phyloP scores from a whole-genome alignment of 2,797 vertebrate species.

The Podarcis siculus region DNA sequence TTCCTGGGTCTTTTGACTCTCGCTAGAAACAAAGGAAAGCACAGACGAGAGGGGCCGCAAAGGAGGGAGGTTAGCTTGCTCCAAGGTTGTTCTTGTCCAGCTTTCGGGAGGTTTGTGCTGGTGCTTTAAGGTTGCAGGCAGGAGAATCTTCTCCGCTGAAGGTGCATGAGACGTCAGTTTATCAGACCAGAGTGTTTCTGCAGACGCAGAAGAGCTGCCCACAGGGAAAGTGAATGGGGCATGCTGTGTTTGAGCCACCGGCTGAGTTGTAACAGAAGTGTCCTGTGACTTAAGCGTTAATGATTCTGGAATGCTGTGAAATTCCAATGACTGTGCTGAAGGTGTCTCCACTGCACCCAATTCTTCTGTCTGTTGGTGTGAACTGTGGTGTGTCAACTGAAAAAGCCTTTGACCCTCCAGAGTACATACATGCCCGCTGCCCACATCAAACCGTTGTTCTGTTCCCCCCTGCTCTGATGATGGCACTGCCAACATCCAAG shows the following conservation, averaged over 20 bases:
- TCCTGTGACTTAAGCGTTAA: constrained; percentile 13
- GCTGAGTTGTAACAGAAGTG: neutral
- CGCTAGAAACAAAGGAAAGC: constrained; percentile 3
- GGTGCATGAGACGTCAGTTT: neutral
- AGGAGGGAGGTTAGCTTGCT: constrained; percentile 11
- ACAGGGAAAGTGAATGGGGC: constrained; percentile 43
- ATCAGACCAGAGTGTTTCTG: constrained; percentile 28
- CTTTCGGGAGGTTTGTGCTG: constrained; percentile 33
- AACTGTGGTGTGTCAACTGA: neutral
- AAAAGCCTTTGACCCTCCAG: constrained; percentile 18
- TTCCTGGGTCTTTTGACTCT: constrained; percentile 25
- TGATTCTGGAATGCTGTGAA: neutral
- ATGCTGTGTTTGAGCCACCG: accelerated
- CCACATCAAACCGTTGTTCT: neutral
- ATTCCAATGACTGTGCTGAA: neutral
- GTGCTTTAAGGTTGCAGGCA: neutral
- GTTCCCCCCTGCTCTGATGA: constrained; percentile 22
- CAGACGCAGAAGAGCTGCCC: constrained; percentile 41
- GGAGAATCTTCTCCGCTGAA: neutral
- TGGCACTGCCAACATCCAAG: accelerated
- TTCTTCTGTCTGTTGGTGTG: constrained; percentile 37
- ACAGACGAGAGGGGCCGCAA: constrained; percentile 27
- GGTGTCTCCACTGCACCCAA: neutral
- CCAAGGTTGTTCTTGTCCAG: constrained; percentile 30
- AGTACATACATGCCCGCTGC: constrained; percentile 23